Percentiles rank a stretch among this genome's conserved stretches.
Conservation (phyloP, 2,888 invertebrate species). For the Acrobasis repandana region DNA sequence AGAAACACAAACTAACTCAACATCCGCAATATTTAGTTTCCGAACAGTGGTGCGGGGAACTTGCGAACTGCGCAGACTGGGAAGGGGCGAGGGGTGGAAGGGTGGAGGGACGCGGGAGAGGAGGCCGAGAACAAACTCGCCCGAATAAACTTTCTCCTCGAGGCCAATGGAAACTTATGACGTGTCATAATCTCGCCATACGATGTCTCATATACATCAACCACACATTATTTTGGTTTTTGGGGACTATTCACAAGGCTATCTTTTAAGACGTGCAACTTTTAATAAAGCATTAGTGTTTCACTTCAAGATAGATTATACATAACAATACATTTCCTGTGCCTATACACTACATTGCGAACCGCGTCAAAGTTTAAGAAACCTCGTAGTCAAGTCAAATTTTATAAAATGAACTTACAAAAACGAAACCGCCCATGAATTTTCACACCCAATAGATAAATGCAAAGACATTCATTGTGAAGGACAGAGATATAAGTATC, state of each 20-base stretch:
- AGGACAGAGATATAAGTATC: not conserved
- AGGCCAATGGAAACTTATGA: constrained; percentile 62
- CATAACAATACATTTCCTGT: too few species aligned
- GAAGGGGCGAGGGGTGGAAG: constrained; percentile 27
- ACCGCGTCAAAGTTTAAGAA: too few species aligned
- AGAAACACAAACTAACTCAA: constrained; percentile 39
- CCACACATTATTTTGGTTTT: not conserved
- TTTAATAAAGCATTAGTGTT: too few species aligned
- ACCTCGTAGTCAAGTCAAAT: too few species aligned
- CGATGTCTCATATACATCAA: constrained; percentile 11
- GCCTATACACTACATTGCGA: too few species aligned
- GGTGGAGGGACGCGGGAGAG: constrained; percentile 28
- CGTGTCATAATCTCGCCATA: constrained; percentile 58
- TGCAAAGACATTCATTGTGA: too few species aligned
- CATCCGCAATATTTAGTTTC: constrained; percentile 48
- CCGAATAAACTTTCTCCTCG: constrained; percentile 60
- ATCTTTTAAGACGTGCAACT: not conserved
- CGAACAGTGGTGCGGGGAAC: constrained; percentile 45
- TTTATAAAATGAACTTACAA: too few species aligned
- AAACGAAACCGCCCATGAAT: too few species aligned
- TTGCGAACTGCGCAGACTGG: constrained; percentile 60
- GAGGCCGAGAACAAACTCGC: constrained; percentile 46
- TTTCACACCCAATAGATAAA: too few species aligned
- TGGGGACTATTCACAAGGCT: not conserved
- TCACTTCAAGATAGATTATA: too few species aligned